A percentile compares a stretch with the other conserved stretches of the same genome.
Conservation (phyloP, 2,113 vertebrate species). For the Porphyrio hochstetteri region DNA sequence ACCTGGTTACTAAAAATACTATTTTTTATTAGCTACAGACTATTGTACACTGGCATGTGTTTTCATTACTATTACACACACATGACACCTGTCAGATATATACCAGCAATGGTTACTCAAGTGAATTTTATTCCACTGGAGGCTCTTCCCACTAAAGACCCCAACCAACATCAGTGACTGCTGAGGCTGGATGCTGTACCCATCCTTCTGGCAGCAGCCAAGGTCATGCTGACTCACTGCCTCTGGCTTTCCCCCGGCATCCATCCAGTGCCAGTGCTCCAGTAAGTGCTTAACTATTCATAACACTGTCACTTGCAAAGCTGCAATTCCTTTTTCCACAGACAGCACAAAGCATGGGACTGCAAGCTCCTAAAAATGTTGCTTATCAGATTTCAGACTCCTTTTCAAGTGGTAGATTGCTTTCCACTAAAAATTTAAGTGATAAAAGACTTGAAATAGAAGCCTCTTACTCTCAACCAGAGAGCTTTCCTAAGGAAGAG, state of each 20-base stretch:
- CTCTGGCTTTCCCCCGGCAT: constrained; percentile 7
- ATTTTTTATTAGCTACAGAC: background rate
- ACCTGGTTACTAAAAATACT: background rate
- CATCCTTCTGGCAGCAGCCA: constrained; percentile 6
- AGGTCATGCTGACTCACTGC: constrained; percentile 62
- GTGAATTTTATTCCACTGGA: background rate
- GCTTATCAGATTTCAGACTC: background rate
- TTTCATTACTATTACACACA: background rate
- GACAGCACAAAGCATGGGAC: background rate
- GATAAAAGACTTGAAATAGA: background rate
- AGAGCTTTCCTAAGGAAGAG: background rate
- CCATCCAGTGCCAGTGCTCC: background rate
- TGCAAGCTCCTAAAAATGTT: background rate
- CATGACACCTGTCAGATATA: background rate
- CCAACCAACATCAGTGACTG: background rate
- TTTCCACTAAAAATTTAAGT: background rate
- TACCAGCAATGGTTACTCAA: background rate
- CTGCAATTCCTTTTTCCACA: background rate
- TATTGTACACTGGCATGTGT: background rate
- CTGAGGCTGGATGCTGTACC: background rate
- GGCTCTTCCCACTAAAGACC: background rate
- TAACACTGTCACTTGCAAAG: background rate
- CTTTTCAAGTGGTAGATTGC: background rate
- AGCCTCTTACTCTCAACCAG: background rate
- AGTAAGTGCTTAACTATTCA: background rate